Conservation (phyloP, 2,113 vertebrate species). For the Scortum barcoo region DNA sequence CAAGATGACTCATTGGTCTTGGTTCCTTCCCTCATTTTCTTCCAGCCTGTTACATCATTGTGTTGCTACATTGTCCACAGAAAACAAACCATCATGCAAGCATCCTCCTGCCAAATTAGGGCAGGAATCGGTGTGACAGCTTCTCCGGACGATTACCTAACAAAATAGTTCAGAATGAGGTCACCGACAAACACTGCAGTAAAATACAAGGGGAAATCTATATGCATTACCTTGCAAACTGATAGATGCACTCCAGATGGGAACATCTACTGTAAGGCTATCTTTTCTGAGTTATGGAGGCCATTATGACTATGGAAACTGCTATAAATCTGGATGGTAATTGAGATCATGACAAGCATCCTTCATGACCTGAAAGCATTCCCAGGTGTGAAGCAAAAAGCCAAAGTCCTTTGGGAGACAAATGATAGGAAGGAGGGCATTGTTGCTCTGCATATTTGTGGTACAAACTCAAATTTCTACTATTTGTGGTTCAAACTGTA, state of each 20-base stretch:
- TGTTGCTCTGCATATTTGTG: constrained; percentile 14
- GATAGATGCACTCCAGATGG: constrained; percentile 62
- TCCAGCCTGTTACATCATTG: neutral
- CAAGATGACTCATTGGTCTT: neutral
- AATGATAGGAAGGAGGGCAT: neutral
- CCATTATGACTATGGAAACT: constrained; percentile 49
- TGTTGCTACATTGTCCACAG: neutral
- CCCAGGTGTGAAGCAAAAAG: constrained; percentile 7
- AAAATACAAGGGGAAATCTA: constrained; percentile 34
- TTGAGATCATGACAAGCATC: constrained; percentile 53
- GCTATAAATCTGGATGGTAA: constrained; percentile 58
- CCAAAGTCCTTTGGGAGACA: constrained; percentile 14
- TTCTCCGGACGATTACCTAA: neutral
- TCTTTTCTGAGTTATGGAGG: constrained; percentile 55
- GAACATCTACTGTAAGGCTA: constrained; percentile 42
- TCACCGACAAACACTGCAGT: constrained; percentile 33
- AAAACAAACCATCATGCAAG: constrained; percentile 16
- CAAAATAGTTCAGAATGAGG: constrained; percentile 51
- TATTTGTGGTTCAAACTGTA: constrained; percentile 2
- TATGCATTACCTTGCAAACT: constrained; percentile 38
- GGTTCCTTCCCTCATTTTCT: neutral
- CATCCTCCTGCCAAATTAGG: constrained; percentile 6
- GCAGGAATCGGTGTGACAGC: constrained; percentile 4
- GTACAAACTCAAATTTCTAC: neutral
- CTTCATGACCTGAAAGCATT: constrained; percentile 55